Evolutionary conservation across 2,113 vertebrate species (phyloP), one percentile per base, ranked within the genome.

Genomic region (Agelaius tricolor): DNA sequence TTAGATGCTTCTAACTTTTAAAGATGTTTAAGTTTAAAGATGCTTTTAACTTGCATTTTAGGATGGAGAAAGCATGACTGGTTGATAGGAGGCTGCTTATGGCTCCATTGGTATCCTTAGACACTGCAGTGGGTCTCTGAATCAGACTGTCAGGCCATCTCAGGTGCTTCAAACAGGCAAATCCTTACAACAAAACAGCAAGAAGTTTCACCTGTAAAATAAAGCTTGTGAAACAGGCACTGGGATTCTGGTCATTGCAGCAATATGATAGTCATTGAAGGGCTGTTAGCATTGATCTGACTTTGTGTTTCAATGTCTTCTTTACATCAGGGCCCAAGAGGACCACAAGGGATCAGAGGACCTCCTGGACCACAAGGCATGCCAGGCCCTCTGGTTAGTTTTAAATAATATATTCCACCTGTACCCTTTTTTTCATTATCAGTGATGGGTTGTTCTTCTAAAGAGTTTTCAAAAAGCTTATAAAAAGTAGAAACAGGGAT

Each of bases 321-420:
- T 89, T 84, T 93, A 85, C 17, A 57, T 35, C 58, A 98, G 98
- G 97, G 97, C 62, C 87, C 73, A 44, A 95, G 84, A 97, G 97
- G 97, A 91, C 82, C 54, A 28, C 59, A n/a, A 83, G 98, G 98
- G 33, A 71, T 73, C 69, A 94, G 89, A n/a, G 98, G 97, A 92
- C 28, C 23, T 39, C 89, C 47, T 30, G 98, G 98, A 89, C 74
- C 63, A 47, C 96, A 94, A 75, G 98, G 98, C 47, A 39, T 80
- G 43, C 78, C 61, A 13, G 97, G 97, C 51, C 58, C 61, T 83
- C 89, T 77, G 97, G 97, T 98, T 94, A 69, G 97, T 65, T 22
- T 94, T 63, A 90, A 90, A 61, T 76, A 24, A 31, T 55, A 54
- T 16, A 31, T 62, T 78, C 58, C 33, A 35, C 27, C 19, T 82